Evolutionary conservation across 2,888 invertebrate genomes (phyloP).

Genomic region (Frankliniella intonsa): DNA sequence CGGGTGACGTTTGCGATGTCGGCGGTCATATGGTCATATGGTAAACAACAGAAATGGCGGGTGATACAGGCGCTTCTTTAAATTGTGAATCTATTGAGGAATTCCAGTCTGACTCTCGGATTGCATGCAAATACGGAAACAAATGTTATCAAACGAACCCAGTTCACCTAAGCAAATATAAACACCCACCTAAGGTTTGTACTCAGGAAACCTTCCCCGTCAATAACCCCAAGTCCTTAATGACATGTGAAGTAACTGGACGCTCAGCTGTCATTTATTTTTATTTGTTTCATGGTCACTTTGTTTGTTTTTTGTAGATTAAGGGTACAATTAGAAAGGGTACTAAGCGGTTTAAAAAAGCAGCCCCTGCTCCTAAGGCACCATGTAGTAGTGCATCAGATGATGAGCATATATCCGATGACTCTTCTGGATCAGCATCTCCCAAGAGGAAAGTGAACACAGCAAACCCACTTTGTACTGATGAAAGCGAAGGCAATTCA

Average conservation of each 20-base stretch:
- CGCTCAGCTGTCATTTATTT: neutral
- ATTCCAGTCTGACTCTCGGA: constrained; percentile 48
- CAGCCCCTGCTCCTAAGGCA: neutral
- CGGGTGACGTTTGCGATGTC: too few species aligned
- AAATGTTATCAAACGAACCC: constrained; percentile 80
- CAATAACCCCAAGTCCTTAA: too few species aligned
- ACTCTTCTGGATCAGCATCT: neutral
- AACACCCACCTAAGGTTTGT: constrained; percentile 60
- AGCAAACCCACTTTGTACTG: constrained; percentile 29
- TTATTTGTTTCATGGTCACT: neutral
- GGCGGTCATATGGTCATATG: too few species aligned
- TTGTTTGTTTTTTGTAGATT: neutral
- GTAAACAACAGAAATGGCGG: neutral
- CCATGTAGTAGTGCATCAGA: neutral
- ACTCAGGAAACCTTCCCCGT: neutral
- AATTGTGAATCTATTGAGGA: constrained; percentile 15
- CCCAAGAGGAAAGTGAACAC: neutral
- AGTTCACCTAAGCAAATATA: constrained; percentile 65
- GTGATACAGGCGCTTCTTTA: neutral
- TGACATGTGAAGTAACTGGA: neutral
- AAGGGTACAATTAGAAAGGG: neutral
- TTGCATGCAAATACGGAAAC: constrained; percentile 68
- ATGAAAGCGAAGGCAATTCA: neutral
- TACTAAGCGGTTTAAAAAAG: neutral
- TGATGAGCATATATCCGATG: neutral